Conservation (phyloP, 2,888 invertebrate genomes). For the Heliconius hortense region DNA sequence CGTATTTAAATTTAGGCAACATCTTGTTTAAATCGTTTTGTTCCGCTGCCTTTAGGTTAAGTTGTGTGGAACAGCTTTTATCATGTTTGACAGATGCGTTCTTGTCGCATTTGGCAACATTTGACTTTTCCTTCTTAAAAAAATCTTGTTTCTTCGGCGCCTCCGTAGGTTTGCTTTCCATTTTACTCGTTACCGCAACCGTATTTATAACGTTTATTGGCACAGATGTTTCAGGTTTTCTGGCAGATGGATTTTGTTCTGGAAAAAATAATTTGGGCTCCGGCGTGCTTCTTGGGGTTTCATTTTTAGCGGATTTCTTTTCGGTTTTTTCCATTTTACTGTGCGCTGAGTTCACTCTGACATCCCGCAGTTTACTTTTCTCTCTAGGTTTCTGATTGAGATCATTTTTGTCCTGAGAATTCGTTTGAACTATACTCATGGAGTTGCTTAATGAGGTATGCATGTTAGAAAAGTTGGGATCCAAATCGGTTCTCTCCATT, state of each 20-base stretch:
- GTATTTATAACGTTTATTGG: slow-evolving; percentile 76
- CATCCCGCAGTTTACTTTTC: slow-evolving; percentile 74
- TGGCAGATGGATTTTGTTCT: slow-evolving; percentile 60
- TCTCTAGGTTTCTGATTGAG: slow-evolving; percentile 68
- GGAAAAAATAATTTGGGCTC: slow-evolving; percentile 78
- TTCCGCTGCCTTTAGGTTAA: slow-evolving; percentile 65
- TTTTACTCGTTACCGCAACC: slow-evolving; percentile 62
- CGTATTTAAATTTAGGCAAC: slow-evolving; percentile 77
- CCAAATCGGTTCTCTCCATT: slow-evolving; percentile 67
- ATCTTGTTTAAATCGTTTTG: slow-evolving; percentile 81
- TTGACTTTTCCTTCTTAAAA: slow-evolving; percentile 79
- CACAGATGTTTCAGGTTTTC: slow-evolving; percentile 75
- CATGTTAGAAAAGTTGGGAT: slow-evolving; percentile 59
- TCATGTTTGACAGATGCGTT: slow-evolving; percentile 72
- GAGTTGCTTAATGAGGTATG: slow-evolving; percentile 64
- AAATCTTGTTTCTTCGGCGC: slow-evolving; percentile 77
- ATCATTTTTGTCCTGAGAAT: slow-evolving; percentile 65
- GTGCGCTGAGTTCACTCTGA: slow-evolving; percentile 76
- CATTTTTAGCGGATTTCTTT: slow-evolving; percentile 66
- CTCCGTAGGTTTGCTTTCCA: slow-evolving; percentile 67
- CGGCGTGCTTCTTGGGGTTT: slow-evolving; percentile 70
- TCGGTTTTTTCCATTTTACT: slow-evolving; percentile 75
- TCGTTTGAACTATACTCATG: slow-evolving; percentile 63
- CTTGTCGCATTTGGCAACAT: slow-evolving; percentile 66
- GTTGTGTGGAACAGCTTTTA: slow-evolving; percentile 66